A percentile compares a stretch with the other conserved stretches of the same genome.
Conservation (phyloP, 2,888 invertebrate genomes). For the Trissonchulus latispiculum region DNA sequence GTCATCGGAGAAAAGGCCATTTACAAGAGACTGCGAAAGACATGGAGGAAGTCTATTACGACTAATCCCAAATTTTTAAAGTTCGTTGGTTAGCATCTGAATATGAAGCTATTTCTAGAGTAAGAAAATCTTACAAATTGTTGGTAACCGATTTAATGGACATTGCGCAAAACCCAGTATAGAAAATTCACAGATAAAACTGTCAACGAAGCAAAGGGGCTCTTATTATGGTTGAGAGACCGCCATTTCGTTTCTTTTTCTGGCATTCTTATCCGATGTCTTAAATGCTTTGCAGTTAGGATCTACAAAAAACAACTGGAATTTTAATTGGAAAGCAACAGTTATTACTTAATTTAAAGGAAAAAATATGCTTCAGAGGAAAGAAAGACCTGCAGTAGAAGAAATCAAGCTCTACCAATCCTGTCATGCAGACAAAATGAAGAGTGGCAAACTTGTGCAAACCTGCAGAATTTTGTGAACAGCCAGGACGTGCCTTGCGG, state of each 20-base stretch:
- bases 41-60: background rate
- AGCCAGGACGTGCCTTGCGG: no score
- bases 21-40: background rate
- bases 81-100: conserved; percentile 7
- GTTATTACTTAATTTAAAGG: background rate
- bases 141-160: background rate
- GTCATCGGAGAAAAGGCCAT: conserved; percentile 5
- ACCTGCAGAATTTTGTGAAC: no score
- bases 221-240: background rate
- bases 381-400: no score
- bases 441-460: no score
- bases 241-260: background rate
- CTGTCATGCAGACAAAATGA: no score
- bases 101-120: background rate
- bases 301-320: background rate
- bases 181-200: background rate
- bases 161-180: background rate
- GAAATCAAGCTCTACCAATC: no score
- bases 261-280: background rate
- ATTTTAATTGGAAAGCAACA: background rate
- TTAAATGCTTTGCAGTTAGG: background rate
- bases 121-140: background rate
- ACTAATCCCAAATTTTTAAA: background rate
- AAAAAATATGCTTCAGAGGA: background rate
- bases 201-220: background rate